phyloP scores from a whole-genome alignment of 2,797 vertebrate genomes.

The Tolypeutes matacus region DNA sequence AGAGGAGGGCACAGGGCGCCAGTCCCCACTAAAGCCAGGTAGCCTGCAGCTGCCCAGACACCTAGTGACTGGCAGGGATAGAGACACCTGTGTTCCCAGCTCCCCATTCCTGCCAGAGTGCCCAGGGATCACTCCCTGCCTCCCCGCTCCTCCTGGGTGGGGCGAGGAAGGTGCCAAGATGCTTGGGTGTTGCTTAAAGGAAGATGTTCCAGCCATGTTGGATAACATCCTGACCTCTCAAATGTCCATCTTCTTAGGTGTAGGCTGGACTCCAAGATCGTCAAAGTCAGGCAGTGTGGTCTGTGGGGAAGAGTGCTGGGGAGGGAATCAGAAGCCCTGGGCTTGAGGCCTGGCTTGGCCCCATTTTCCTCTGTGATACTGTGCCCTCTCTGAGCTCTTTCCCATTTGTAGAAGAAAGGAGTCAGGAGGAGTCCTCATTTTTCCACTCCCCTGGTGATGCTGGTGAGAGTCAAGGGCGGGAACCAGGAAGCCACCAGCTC shows the following conservation, averaged over 20 bases:
- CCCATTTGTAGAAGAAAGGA: constrained; percentile 6
- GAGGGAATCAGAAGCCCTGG: background rate
- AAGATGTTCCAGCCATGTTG: background rate
- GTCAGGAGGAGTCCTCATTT: background rate
- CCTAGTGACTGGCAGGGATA: background rate
- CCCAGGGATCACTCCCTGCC: background rate
- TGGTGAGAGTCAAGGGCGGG: background rate
- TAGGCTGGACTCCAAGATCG: background rate
- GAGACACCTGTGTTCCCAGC: background rate
- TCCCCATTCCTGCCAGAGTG: background rate
- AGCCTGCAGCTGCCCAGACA: background rate
- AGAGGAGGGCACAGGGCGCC: background rate
- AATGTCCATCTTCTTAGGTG: background rate
- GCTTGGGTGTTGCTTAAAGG: background rate
- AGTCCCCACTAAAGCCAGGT: background rate
- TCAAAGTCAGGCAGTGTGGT: background rate
- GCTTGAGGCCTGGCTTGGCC: background rate
- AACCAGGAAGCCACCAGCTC: background rate
- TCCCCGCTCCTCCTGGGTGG: background rate
- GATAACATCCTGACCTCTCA: background rate
- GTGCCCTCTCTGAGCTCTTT: constrained; percentile 47
- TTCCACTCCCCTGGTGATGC: background rate
- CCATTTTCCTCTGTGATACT: background rate
- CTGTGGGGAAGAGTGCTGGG: background rate
- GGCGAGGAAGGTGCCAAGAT: background rate